Evolutionary conservation across 2,888 invertebrate species (phyloP), one percentile per base, ranked within the genome.

Genomic region (Eulithis testata): DNA sequence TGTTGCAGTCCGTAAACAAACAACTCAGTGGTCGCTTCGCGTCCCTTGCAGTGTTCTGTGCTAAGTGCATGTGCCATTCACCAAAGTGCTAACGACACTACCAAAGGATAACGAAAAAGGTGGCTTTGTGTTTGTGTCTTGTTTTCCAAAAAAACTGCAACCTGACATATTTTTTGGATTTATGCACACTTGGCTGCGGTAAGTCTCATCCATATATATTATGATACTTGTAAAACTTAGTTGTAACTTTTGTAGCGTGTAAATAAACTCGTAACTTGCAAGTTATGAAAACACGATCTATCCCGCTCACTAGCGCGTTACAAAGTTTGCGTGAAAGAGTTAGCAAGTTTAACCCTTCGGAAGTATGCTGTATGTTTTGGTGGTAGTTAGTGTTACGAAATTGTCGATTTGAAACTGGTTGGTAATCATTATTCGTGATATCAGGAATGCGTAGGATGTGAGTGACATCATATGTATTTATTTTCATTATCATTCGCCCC

Each of bases 181-280:
- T 91, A 92, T 92, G 92, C 88, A 86, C 86, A 85, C 85, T 88
- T 88, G 85, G 85, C 76, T 77, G 85, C 89, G 89, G 92, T 92
- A 80, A 90, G 92, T 87, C 69, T 21, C 52, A 70, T 54, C 61
- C 61, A 50, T 69, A 67, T 62, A 50, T 69, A 67, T 62, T 59
- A 55, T 51, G 63, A 67, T 68, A 56, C 11, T 27, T 36, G 12
- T 60, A 66, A 69, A 73, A 73, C 67, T 69, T 71, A 71, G 70
- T 78, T 40, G 68, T 74, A 76, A 82, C 76, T 80, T 85, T 79
- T 69, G 60, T 66, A 77, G 74, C 79, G 77, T 85, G 80, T 85
- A 86, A 88, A 84, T 85, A 85, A 74, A 83, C 68, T 56, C 1
- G 3, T 8, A 74, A 83, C 40, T 40, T 40, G 5, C 4, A 31